Base-by-base conservation (phyloP, 2,888 invertebrate genomes). In the Nemotelus nigrinus region DNA sequence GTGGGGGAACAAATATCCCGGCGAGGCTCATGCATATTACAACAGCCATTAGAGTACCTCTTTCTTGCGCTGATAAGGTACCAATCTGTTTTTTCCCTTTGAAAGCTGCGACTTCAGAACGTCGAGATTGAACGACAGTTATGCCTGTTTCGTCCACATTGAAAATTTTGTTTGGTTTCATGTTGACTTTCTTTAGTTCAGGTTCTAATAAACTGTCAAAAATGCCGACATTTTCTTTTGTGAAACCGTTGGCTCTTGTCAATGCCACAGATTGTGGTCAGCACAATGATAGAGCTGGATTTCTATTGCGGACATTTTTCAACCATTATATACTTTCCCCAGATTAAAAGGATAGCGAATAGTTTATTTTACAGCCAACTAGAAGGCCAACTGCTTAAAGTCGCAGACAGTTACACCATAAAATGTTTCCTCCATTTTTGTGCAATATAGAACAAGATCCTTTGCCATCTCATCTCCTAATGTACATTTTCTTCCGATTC, bases 161-260 rank as follows among this genome's bases (percentile, higher is more conserved):
- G n/a, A n/a, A n/a, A n/a, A n/a, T n/a, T n/a, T n/a, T n/a, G n/a
- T 50, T 50, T 50, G 50, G 50, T 50, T 50, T 50, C 50, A 50
- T 50, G 50, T 50, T 50, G 5, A 50, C 8, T 8, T 5, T 6
- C 8, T 50, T 50, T 6, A 50, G 50, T 50, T 50, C 50, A 50
- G 50, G 50, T 50, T 50, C 50, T 8, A 50, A 50, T 8, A 50
- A 50, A 8, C n/a, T n/a, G n/a, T n/a, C n/a, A n/a, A n/a, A n/a
- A n/a, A 50, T 50, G 50, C 8, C 6, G 6, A 50, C 50, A 50
- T 50, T 50, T 50, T 50, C 50, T 8, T 50, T 50, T 6, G 50
- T 50, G 50, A 50, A 50, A 50, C 6, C 50, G 5, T 50, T 8
- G 8, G 50, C 50, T 50, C 5, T 50, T 10, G 50, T 10, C 50